Evolutionary conservation across 1,140 invertebrate genomes (phyloP), one percentile per base, ranked within the genome.

Genomic region (Sinonovacula constricta): DNA sequence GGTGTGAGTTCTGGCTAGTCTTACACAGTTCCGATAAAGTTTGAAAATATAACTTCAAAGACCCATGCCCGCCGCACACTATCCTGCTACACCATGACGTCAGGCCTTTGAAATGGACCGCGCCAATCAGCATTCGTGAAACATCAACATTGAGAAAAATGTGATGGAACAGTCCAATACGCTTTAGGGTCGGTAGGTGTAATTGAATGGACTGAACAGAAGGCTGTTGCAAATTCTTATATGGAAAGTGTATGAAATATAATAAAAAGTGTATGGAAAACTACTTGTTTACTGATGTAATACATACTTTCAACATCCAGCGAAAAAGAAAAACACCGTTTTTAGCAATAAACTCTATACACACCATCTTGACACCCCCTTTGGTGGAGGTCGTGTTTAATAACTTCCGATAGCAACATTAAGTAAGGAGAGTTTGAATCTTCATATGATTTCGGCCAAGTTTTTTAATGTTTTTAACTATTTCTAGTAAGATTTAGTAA

Each of bases 11-110:
- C n/a, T n/a, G n/a, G n/a, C n/a, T n/a, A n/a, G n/a, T 28, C 22
- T 14, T 26, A 68, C n/a, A 53, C 24, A 33, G 24, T 28, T 53
- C 18, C 49, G 28, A 30, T 36, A 62, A 83, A 81, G 79, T 83
- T 83, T 82, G 75, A 81, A 84, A 83, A 72, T 69, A 76, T 68
- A 77, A 85, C 74, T 83, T 86, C 84, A 86, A 87, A 86, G 84
- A 65, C 78, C 62, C 75, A 78, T 85, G 82, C 84, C 84, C 79
- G 83, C 83, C 84, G 86, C 86, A 81, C 83, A 84, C 81, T 84
- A 83, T 80, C 77, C 77, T 75, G 66, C 65, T 79, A 79, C 80
- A 70, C 39, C 34, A 74, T 83, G 85, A 84, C 85, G 86, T 86
- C 86, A 84, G 75, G 53, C 62, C 70, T 79, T 79, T 84, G 81